These are phyloP conservation scores for Tyto alba DNA, from an alignment of 2,113 vertebrate species.

Conservation along the genomic window DNA sequence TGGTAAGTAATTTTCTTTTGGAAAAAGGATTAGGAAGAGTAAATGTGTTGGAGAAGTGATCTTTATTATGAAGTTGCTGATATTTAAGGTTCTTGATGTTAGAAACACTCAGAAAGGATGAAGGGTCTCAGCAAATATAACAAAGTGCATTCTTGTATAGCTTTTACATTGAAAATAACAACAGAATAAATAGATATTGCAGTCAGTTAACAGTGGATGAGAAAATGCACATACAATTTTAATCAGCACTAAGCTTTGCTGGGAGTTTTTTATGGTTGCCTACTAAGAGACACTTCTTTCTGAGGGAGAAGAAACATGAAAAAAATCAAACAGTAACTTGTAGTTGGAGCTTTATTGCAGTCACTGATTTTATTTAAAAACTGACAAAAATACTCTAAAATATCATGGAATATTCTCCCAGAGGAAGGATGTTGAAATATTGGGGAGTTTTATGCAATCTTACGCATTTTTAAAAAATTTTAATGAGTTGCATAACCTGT, in stretches of 20 bases:
- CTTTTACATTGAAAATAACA: neutral
- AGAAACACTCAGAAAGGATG: neutral
- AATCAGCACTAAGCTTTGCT: neutral
- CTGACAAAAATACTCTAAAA: neutral
- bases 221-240: neutral
- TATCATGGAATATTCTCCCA: neutral
- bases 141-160: neutral
- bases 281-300: neutral
- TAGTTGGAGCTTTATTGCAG: neutral
- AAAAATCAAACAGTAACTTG: neutral
- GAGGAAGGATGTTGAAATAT: neutral
- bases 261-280: neutral
- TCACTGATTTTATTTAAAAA: neutral
- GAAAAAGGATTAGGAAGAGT: neutral
- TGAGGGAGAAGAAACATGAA: neutral
- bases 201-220: neutral
- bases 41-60: neutral
- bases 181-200: neutral
- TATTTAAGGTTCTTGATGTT: neutral
- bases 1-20: slow-evolving; percentile 76
- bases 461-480: neutral
- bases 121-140: neutral
- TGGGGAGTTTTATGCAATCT: neutral
- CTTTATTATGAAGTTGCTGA: neutral
- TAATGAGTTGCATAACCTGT: neutral